These are phyloP conservation scores for Knipowitschia caucasica DNA, from an alignment of 2,797 vertebrate species.

Conservation along the genomic window DNA sequence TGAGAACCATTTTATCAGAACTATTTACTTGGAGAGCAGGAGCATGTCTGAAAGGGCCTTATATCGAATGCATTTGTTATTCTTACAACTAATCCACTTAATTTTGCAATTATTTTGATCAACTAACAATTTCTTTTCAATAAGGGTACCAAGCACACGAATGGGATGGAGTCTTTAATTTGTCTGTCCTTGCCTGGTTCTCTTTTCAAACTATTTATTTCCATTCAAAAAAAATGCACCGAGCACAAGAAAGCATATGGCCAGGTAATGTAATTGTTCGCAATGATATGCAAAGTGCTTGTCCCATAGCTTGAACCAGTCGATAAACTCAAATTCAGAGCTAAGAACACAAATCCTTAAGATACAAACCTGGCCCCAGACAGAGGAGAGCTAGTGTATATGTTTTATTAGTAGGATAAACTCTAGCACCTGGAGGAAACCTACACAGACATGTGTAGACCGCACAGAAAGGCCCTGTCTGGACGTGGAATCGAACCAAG, in stretches of 20 bases:
- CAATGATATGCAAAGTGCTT: no score
- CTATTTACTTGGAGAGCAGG: conserved; percentile 21
- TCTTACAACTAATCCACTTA: neutral
- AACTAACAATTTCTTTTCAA: conserved; percentile 41
- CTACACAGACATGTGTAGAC: no score
- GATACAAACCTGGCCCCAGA: no score
- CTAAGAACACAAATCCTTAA: no score
- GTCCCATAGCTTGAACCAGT: no score
- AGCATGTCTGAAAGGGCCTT: conserved; percentile 3
- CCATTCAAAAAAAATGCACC: conserved; percentile 17
- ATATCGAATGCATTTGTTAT: conserved; percentile 3
- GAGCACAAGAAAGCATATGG: neutral
- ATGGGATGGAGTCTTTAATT: conserved; percentile 19
- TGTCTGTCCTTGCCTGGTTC: conserved; percentile 40
- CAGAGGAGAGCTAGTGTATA: no score
- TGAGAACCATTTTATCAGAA: conserved; percentile 30
- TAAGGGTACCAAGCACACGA: conserved; percentile 1
- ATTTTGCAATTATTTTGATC: conserved; percentile 26
- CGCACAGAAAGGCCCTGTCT: no score
- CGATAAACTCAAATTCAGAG: no score
- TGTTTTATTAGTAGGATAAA: no score
- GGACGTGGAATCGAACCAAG: no score
- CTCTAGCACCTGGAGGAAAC: no score
- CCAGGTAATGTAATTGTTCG: neutral
- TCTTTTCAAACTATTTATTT: conserved; percentile 24